Percentiles rank a stretch among this genome's conserved stretches.
Conservation (phyloP, 2,888 invertebrate genomes). For the Scelioninae gen. 2 region DNA sequence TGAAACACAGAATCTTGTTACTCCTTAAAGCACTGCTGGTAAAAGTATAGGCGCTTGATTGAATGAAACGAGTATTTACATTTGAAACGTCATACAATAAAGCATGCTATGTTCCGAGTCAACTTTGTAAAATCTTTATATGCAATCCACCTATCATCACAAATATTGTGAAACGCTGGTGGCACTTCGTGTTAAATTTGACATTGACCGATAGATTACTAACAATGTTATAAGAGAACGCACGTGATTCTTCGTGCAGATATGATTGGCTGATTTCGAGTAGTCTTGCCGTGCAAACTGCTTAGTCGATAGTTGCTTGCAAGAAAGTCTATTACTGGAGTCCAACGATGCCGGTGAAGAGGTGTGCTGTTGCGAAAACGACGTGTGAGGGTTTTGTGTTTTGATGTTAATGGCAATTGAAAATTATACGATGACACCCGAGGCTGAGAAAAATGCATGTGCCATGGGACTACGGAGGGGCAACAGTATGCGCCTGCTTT, state of each 20-base stretch:
- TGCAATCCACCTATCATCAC: slow-evolving; percentile 6
- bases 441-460: slow-evolving; percentile 15
- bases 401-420: slow-evolving; percentile 10
- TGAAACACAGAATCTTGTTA: too few relatives aligned
- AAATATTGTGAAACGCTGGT: slow-evolving; percentile 44
- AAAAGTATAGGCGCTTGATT: too few relatives aligned
- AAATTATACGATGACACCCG: slow-evolving; percentile 25
- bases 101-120: neutral
- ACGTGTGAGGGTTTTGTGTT: slow-evolving; percentile 9
- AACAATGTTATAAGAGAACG: slow-evolving; percentile 51
- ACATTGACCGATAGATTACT: slow-evolving; percentile 57
- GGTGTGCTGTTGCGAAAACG: slow-evolving; percentile 49
- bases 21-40: too few relatives aligned
- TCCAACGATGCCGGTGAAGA: slow-evolving; percentile 49
- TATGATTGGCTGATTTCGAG: slow-evolving; percentile 41
- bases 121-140: neutral
- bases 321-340: slow-evolving; percentile 51
- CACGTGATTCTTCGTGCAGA: slow-evolving; percentile 45
- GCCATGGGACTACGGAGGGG: slow-evolving; percentile 29
- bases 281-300: slow-evolving; percentile 52
- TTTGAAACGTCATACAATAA: neutral
- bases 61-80: too few relatives aligned
- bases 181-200: slow-evolving; percentile 44
- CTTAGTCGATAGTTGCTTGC: slow-evolving; percentile 58
- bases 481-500: slow-evolving; percentile 48